phyloP scores from a whole-genome alignment of 1,140 invertebrate species.

The Rhizoglyphus robini region DNA sequence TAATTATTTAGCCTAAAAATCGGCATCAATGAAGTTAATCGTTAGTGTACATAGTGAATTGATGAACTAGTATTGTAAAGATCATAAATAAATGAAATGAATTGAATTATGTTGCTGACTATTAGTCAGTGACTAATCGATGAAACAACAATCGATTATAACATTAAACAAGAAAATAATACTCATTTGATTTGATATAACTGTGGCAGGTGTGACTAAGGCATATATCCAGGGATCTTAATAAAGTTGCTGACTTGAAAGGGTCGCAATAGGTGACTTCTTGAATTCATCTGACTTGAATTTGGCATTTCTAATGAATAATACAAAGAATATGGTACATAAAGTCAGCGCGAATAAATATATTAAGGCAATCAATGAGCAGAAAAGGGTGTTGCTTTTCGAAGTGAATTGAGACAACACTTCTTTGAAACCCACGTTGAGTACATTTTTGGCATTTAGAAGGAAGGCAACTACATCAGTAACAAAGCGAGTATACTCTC shows the following conservation, averaged over 20 bases:
- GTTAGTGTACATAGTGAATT: too few species aligned
- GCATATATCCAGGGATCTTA: too few species aligned
- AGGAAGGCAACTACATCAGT: constrained; percentile 14
- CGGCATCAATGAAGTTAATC: too few species aligned
- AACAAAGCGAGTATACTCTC: constrained; percentile 13
- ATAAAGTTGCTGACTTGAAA: background rate
- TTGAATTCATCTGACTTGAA: background rate
- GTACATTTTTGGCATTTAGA: constrained; percentile 7
- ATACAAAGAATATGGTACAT: constrained; percentile 23
- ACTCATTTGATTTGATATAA: too few species aligned
- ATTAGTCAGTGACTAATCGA: too few species aligned
- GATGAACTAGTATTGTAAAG: too few species aligned
- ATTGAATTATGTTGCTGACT: too few species aligned
- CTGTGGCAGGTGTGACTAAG: too few species aligned
- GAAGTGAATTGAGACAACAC: constrained; percentile 32
- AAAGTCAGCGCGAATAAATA: constrained; percentile 14
- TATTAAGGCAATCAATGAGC: background rate
- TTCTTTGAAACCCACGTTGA: background rate
- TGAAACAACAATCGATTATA: too few species aligned
- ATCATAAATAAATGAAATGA: too few species aligned
- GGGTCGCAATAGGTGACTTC: background rate
- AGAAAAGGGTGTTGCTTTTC: background rate
- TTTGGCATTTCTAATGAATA: constrained; percentile 10
- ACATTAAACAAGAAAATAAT: too few species aligned
- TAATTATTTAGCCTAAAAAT: too few species aligned